These are phyloP conservation scores for Blastomussa wellsi DNA, from an alignment of 92 coral and sea anemone genomes.

Conservation along the genomic window DNA sequence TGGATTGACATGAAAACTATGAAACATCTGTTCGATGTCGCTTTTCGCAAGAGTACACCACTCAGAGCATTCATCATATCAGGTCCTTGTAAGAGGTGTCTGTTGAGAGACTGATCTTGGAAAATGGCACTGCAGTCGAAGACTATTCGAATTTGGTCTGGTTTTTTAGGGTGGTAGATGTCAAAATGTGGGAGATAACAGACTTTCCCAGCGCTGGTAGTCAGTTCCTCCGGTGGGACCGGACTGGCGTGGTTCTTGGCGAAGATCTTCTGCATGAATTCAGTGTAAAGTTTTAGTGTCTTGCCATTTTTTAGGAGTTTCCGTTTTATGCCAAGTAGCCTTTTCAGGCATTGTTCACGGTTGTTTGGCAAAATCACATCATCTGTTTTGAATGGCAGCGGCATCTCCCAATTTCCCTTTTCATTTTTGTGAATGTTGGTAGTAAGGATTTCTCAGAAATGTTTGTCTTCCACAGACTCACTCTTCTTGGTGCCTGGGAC, in stretches of 20 bases:
- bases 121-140: constrained; percentile 48
- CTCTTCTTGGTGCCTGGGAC: constrained; percentile 20
- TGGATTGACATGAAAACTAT: constrained; percentile 55
- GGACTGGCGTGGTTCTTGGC: constrained; percentile 54
- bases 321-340: constrained; percentile 45
- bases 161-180: constrained; percentile 49
- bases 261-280: constrained; percentile 61
- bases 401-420: constrained; percentile 60
- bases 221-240: constrained; percentile 17
- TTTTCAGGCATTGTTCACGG: constrained; percentile 47
- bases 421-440: constrained; percentile 23
- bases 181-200: constrained; percentile 67
- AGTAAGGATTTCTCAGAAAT: constrained; percentile 21
- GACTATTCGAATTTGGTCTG: constrained; percentile 49
- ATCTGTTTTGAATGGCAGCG: constrained; percentile 65
- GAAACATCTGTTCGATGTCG: constrained; percentile 62
- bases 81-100: too few species aligned
- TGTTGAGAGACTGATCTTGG: too few species aligned
- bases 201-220: constrained; percentile 37
- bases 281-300: constrained; percentile 35
- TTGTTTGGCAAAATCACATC: constrained; percentile 50
- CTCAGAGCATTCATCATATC: constrained; percentile 62
- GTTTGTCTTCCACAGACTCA: constrained; percentile 16
- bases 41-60: constrained; percentile 64
- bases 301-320: constrained; percentile 33